Base-by-base conservation (phyloP, 2,113 vertebrate genomes). In the Quiscalus mexicanus region DNA sequence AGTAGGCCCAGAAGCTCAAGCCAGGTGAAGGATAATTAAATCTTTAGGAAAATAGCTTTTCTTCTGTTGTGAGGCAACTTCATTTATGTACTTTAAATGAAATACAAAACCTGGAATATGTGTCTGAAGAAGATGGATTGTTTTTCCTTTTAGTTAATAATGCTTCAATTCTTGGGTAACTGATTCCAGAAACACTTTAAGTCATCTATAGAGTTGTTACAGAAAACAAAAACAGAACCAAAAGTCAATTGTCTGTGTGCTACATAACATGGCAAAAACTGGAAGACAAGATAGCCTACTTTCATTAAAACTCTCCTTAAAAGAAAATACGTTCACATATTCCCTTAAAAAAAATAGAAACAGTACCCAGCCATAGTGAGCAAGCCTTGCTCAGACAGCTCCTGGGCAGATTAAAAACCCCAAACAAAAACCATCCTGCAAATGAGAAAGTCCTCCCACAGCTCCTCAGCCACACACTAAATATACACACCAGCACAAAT, bases 141-240 rank as follows among this genome's bases (percentile, higher is more conserved):
- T 71, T 94, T 96, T 90, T 86, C 73, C 69, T 71, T 81, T 78
- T 71, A 84, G 71, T 84, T 94, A 94, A 81, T 92, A 96, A 75
- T 1, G 4, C 45, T 94, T 92, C 79, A 84, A 37, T 92, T 90
- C 71, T 73, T 84, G 67, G 31, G 75, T 86, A 96, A 96, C 90
- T 68, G 83, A 92, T 89, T 96, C 92, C 95, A 96, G 87, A 93
- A 95, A 91, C 39, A 50, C 64, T 73, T 93, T 33, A 85, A 85
- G 62, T 70, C 53, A 85, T 67, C 78, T 65, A 95, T 1, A 44
- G 18, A 73, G 23, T 31, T 3, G 1, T 31, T 89, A 86, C n/a
- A 75, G 73, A 70, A 96, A 95, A 88, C 27, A 27, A 83, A 37
- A 84, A 45, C 71, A 93, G 67, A 83, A 85, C 45, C 47, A 42